Base-by-base conservation (phyloP, 2,888 invertebrate genomes). In the Lysandra coridon region DNA sequence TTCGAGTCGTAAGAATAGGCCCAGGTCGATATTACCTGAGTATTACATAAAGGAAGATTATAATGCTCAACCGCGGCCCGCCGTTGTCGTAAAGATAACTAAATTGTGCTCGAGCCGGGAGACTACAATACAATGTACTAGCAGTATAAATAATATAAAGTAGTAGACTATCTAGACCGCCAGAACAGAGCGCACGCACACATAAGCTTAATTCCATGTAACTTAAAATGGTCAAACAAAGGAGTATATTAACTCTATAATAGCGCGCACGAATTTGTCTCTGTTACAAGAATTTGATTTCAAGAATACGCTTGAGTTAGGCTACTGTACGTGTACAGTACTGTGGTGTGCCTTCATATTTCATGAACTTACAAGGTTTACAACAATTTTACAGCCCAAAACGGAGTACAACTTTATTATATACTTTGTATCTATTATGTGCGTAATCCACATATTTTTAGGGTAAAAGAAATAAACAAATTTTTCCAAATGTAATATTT, bases 71-170 rank as follows among this genome's bases (percentile, higher is more conserved):
- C 12, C 44, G 44, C 44, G 44, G 23, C 74, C 74, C 40, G 40
- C 7, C 44, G 44, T 23, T 23, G 44, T 44, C 44, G 44, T 74
- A 74, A 74, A 74, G 74, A 74, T 74, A 74, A 74, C 44, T 74
- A 44, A 44, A 74, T 74, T 74, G 74, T 23, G 40, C 74, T 14
- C 74, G 40, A 74, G 74, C 44, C 74, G 6, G 74, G 17, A 40
- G 17, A n/a, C 6, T 40, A 73, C 40, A 73, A 44, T 44, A 74
- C 40, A 74, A 74, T 74, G 74, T 74, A 74, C 74, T 69, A 30
- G 4, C 57, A 57, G 17, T 57, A 4, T 57, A 4, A 57, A 14
- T 14, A 14, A 53, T 53, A 14, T 53, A 53, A 0, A 53, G 10
- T 53, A 53, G 53, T 53, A 53, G 53, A 53, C 53, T 53, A 14